Conservation (phyloP, 2,797 vertebrate species). For the Fratercula arctica region DNA sequence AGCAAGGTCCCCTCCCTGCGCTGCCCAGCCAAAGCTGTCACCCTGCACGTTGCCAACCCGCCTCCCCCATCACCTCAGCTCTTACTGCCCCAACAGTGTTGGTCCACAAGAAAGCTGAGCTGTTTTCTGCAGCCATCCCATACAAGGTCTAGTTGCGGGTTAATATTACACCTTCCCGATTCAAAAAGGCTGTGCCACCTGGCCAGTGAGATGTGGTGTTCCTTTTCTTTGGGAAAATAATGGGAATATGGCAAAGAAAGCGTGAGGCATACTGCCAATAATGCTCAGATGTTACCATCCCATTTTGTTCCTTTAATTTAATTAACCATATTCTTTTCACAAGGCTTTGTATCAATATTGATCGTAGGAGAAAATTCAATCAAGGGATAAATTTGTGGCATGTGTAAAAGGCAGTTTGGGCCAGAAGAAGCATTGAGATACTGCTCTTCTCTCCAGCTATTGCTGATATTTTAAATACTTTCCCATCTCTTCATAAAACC, state of each 20-base stretch:
- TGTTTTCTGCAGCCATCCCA: background rate
- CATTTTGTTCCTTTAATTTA: background rate
- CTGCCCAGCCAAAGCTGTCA: background rate
- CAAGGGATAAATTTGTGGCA: background rate
- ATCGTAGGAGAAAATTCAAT: background rate
- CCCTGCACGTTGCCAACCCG: background rate
- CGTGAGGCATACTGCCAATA: background rate
- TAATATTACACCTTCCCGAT: background rate
- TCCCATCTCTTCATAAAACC: background rate
- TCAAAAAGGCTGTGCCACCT: background rate
- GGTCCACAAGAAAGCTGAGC: background rate
- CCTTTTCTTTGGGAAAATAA: background rate
- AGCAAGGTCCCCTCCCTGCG: background rate
- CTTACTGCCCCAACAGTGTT: background rate
- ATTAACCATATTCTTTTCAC: background rate
- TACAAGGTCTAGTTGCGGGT: background rate
- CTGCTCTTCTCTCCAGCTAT: background rate
- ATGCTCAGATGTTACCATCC: background rate
- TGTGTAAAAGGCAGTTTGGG: background rate
- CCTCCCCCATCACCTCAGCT: accelerated
- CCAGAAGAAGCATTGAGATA: background rate
- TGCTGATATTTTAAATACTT: background rate
- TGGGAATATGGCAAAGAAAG: background rate
- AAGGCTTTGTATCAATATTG: background rate
- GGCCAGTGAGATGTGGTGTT: background rate